These are phyloP conservation scores for Chrysomallon squamiferum DNA, from an alignment of 1,140 invertebrate genomes.

Conservation along the genomic window DNA sequence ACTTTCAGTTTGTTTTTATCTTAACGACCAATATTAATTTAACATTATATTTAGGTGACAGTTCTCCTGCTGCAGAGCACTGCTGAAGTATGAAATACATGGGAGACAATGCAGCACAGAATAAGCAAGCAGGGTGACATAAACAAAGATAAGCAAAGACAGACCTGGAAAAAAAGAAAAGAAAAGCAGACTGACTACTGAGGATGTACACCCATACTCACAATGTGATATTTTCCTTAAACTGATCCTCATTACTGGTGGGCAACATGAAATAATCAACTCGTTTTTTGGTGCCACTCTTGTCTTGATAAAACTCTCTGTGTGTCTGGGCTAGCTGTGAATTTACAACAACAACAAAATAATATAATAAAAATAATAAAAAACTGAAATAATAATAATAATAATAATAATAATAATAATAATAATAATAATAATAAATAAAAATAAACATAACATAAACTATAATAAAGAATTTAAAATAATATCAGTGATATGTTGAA, in stretches of 20 bases:
- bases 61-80: too few relatives aligned
- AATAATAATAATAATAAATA: background rate
- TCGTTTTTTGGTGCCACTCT: constrained; percentile 51
- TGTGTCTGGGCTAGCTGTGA: constrained; percentile 59
- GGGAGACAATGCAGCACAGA: too few relatives aligned
- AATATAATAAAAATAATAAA: background rate
- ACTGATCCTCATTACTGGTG: constrained; percentile 51
- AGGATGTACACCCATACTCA: constrained; percentile 53
- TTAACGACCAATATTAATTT: too few relatives aligned
- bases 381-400: background rate
- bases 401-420: background rate
- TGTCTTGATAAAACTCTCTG: constrained; percentile 60
- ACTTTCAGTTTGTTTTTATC: too few relatives aligned
- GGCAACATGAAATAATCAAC: constrained; percentile 61
- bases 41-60: too few relatives aligned
- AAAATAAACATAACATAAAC: background rate
- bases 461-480: background rate
- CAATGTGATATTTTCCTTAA: constrained; percentile 55
- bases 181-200: too few relatives aligned
- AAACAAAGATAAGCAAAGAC: too few relatives aligned
- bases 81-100: too few relatives aligned
- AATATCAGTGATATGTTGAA: background rate
- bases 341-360: too few relatives aligned
- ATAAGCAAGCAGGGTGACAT: too few relatives aligned
- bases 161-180: too few relatives aligned